Evolutionary conservation across 1,140 invertebrate genomes (phyloP), one percentile per base, ranked within the genome.

Genomic region (Lepidurus packardi): DNA sequence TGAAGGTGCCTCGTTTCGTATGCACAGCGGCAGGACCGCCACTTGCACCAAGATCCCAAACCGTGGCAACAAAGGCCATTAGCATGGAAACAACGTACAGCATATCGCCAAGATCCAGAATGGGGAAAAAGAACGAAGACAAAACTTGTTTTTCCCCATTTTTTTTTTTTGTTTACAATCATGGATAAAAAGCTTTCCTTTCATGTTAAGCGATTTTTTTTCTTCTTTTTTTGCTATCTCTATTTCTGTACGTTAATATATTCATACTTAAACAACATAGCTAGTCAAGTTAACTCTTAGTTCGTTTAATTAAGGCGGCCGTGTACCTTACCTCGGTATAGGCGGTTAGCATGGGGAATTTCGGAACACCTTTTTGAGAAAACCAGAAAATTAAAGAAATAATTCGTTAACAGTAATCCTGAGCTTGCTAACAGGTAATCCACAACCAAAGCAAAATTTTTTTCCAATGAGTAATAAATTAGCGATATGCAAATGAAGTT

Each of bases 201-300:
- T 43, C 77, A 79, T 74, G 74, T 80, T 45, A 77, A 53, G 73
- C n/a, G 11, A 44, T 78, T 75, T 79, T 74, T 74, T 75, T 76
- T 43, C n/a, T 78, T 21, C 2, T 77, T 76, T 75, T 34, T 25
- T 65, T 74, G 21, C 5, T 79, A 21, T 74, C 24, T 79, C 21
- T 73, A 8, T 79, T 43, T 45, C 8, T 79, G 8, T 79, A 44
- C 73, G 21, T 53, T 16, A 42, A 75, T 79, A 43, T 11, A 21
- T 77, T 7, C 21, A 16, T 80, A 42, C 24, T 76, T 80, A 44
- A 65, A 4, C 34, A 34, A 34, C 34, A 34, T 34, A 34, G 34
- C 34, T 2, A 34, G 34, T 34, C 2, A 34, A 34, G 34, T 34
- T 34, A 34, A 34, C 3, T 34, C 34, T 34, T 34, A 34, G 34